Evolutionary conservation across 1,140 invertebrate genomes (phyloP), one percentile per base, ranked within the genome.

Genomic region (Chionoecetes opilio): DNA sequence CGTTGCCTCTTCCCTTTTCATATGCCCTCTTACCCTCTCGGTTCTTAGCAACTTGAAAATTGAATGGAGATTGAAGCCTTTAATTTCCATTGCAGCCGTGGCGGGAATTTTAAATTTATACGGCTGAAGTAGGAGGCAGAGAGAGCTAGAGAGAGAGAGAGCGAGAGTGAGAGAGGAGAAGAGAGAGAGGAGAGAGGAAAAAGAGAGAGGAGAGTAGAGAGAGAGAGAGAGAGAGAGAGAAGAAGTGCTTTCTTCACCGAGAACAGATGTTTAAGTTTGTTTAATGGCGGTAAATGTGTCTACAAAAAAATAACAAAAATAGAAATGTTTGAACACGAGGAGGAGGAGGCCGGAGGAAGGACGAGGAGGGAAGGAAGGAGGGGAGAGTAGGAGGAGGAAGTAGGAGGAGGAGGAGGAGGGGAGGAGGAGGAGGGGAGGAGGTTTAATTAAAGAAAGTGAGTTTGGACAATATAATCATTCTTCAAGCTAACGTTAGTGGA

Each of bases 51-150:
- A n/a, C 31, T 75, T n/a, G 86, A 5, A 31, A 41, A 87, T 87
- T 87, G 38, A 35, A n/a, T 87, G 38, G 31, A 32, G 86, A 87
- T 87, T 87, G 34, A 87, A 34, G n/a, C n/a, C n/a, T 3, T 35
- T 34, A 87, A 35, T 87, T 87, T n/a, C n/a, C 63, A 75, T 75
- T 75, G 63, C 5, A 75, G 63, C 63, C 21, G 6, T 75, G 63
- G 63, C n/a, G 63, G n/a, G 63, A 26, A 75, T n/a, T 75, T 75
- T 75, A 75, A 75, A 75, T 75, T n/a, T 35, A 38, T 88, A 41
- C 37, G 8, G 17, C 26, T 38, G 31, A 89, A n/a, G 34, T 8
- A 26, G 31, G 87, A 89, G 34, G 37, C 34, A n/a, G 32, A 34
- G 38, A 37, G 86, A 87, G 86, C 9, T 14, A 9, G 86, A 41